These are phyloP conservation scores for Drosophila lacicola DNA, from an alignment of 2,888 invertebrate genomes.

Conservation along the genomic window DNA sequence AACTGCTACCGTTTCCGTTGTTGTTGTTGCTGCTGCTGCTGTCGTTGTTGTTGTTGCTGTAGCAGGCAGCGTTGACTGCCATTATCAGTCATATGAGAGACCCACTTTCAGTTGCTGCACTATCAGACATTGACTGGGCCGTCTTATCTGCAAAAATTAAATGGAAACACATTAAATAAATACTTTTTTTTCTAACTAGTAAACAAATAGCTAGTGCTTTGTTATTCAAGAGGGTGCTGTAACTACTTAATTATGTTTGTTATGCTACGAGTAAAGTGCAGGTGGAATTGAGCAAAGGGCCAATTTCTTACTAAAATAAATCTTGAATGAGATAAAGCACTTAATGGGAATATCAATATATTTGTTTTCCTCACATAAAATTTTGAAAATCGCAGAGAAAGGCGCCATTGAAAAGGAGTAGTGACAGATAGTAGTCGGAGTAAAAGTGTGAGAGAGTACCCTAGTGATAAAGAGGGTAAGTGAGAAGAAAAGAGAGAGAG, in stretches of 20 bases:
- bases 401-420: neutral
- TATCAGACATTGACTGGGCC: constrained; percentile 64
- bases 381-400: neutral
- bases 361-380: neutral
- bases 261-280: neutral
- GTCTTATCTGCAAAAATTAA: constrained; percentile 58
- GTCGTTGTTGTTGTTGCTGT: constrained; percentile 26
- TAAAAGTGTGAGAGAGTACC: too few species aligned
- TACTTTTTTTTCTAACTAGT: constrained; percentile 28
- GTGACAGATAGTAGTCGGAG: too few species aligned
- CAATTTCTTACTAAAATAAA: too few species aligned
- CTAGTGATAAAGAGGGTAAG: too few species aligned
- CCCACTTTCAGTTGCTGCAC: constrained; percentile 54
- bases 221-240: neutral
- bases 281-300: neutral
- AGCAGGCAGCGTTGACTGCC: constrained; percentile 35
- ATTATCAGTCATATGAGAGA: constrained; percentile 66
- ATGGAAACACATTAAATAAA: constrained; percentile 39
- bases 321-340: too few species aligned
- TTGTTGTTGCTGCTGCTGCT: constrained; percentile 5
- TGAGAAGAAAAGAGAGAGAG: too few species aligned
- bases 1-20: constrained; percentile 45
- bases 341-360: too few species aligned
- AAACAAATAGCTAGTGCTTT: constrained; percentile 27
- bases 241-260: neutral